Percentiles rank a stretch among this genome's conserved stretches.
phyloP scores from a whole-genome alignment of 2,113 vertebrate species.

The Apus apus region DNA sequence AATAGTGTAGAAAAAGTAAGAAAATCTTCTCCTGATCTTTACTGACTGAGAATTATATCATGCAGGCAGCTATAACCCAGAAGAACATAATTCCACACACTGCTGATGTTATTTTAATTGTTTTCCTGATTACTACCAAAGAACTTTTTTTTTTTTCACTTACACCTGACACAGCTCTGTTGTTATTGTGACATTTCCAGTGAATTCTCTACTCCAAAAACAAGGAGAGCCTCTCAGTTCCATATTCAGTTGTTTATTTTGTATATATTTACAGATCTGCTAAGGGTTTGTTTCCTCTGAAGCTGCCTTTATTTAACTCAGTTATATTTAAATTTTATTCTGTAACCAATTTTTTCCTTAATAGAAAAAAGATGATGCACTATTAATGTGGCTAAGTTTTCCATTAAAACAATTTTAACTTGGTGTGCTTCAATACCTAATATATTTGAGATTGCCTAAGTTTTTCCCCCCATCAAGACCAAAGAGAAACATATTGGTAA shows the following conservation, averaged over 20 bases:
- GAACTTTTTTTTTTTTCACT: neutral
- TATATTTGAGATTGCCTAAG: constrained; percentile 31
- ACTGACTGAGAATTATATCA: neutral
- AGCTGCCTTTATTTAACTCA: constrained; percentile 33
- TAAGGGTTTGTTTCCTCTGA: neutral
- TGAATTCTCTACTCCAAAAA: neutral
- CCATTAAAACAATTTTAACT: constrained; percentile 37
- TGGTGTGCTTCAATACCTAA: constrained; percentile 7
- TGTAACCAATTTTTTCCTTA: constrained; percentile 38
- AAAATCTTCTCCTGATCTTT: neutral
- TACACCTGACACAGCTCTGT: neutral
- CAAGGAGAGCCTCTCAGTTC: neutral
- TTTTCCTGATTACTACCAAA: neutral
- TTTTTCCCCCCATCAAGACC: constrained; percentile 1
- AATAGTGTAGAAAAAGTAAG: constrained; percentile 10
- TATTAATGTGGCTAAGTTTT: constrained; percentile 52
- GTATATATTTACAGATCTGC: neutral
- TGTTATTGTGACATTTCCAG: neutral
- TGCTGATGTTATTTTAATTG: neutral
- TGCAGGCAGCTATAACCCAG: neutral
- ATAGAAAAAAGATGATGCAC: constrained; percentile 47
- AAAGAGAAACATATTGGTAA: constrained; percentile 38
- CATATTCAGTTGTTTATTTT: constrained; percentile 7
- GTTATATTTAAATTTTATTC: constrained; percentile 35
- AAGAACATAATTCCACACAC: neutral